phyloP scores from a whole-genome alignment of 2,113 vertebrate genomes.

The Bothrops jararaca region DNA sequence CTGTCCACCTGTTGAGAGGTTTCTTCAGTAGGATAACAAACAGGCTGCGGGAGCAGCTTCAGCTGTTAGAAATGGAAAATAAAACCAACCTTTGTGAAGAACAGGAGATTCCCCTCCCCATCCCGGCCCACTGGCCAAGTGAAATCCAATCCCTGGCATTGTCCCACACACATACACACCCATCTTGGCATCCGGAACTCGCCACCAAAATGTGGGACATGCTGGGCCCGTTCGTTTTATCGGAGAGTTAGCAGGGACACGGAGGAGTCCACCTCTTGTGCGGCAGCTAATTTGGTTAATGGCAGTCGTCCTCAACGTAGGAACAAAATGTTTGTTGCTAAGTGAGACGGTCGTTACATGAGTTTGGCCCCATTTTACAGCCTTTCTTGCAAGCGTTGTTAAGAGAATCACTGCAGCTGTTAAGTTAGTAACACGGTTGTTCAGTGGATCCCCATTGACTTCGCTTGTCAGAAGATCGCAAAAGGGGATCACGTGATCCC shows the following conservation, averaged over 20 bases:
- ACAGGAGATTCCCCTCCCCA: not conserved
- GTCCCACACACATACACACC: not conserved
- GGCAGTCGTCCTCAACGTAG: not conserved
- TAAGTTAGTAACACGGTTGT: too few species aligned
- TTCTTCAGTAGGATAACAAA: conserved; percentile 62
- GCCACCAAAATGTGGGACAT: conserved; percentile 16
- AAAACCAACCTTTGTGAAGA: conserved; percentile 53
- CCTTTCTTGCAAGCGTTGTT: not conserved
- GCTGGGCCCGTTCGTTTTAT: conserved; percentile 12
- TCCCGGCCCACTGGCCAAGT: conserved; percentile 50
- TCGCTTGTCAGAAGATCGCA: too few species aligned
- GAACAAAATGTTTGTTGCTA: not conserved
- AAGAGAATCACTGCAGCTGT: too few species aligned
- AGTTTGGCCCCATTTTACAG: not conserved
- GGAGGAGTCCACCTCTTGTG: not conserved
- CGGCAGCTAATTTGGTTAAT: not conserved
- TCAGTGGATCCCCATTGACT: too few species aligned
- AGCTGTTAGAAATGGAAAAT: conserved; percentile 66
- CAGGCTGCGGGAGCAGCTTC: conserved; percentile 54
- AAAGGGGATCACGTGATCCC: too few species aligned
- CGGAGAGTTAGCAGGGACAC: not conserved
- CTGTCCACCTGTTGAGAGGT: conserved; percentile 63
- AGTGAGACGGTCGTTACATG: not conserved
- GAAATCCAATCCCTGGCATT: conserved; percentile 50
- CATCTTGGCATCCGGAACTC: conserved; percentile 28